phyloP scores from a whole-genome alignment of 2,797 vertebrate genomes.

The Crypturellus tataupa region DNA sequence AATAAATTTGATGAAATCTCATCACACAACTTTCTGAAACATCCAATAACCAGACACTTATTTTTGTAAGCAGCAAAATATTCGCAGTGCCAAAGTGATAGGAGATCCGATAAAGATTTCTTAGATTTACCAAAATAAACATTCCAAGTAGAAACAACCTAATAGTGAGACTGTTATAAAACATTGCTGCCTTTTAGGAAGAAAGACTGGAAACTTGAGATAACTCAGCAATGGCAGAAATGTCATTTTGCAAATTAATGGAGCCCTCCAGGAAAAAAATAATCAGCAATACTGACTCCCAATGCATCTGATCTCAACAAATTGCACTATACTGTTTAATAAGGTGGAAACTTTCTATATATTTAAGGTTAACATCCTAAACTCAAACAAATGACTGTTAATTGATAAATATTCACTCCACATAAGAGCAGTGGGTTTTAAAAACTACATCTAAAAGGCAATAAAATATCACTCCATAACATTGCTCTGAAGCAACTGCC shows the following conservation, averaged over 20 bases:
- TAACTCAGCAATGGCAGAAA: neutral
- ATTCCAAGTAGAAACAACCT: neutral
- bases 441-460: neutral
- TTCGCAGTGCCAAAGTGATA: fast-evolving
- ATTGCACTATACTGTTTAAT: neutral
- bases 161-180: neutral
- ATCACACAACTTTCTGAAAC: neutral
- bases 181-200: neutral
- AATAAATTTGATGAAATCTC: neutral
- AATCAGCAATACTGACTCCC: neutral
- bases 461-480: neutral
- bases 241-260: neutral
- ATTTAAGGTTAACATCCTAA: neutral
- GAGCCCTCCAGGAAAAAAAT: neutral
- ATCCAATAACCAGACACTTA: neutral
- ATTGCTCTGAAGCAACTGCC: neutral
- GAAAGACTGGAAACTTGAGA: neutral
- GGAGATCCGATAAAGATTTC: neutral
- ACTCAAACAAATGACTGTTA: neutral
- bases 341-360: neutral
- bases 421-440: neutral
- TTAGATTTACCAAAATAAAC: neutral
- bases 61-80: neutral
- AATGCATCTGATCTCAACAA: neutral
- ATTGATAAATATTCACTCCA: neutral